Percentiles rank a stretch among this genome's conserved stretches.
phyloP scores from a whole-genome alignment of 2,797 vertebrate genomes.

The Todus mexicanus region DNA sequence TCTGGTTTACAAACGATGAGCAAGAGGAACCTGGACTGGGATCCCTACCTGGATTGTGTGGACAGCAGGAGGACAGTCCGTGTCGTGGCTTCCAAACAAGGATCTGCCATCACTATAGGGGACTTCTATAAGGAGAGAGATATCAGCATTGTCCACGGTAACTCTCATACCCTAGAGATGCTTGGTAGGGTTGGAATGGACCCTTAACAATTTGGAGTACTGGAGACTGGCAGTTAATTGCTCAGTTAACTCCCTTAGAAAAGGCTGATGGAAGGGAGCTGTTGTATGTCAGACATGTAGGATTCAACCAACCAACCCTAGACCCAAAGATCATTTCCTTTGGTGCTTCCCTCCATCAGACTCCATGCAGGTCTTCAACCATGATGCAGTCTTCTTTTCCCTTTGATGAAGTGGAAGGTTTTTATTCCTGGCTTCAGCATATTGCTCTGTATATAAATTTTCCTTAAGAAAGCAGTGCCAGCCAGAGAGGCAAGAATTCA shows the following conservation, averaged over 20 bases:
- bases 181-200: not conserved
- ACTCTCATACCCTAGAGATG: not conserved
- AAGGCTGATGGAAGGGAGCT: not conserved
- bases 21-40: slow-evolving; percentile 82
- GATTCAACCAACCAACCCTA: not conserved
- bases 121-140: slow-evolving; percentile 95
- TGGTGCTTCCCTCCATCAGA: not conserved
- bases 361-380: not conserved
- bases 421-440: not conserved
- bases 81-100: slow-evolving; percentile 90
- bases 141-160: slow-evolving; percentile 92
- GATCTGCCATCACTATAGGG: slow-evolving; percentile 85
- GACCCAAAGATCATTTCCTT: not conserved
- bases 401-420: not conserved
- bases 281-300: not conserved
- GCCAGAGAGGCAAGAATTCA: not conserved
- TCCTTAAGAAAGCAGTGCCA: not conserved
- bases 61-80: slow-evolving; percentile 92
- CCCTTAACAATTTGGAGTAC: not conserved
- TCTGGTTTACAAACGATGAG: slow-evolving; percentile 73
- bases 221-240: not conserved
- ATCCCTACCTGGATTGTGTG: slow-evolving; percentile 89
- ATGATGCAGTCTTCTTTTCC: not conserved
- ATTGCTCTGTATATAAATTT: not conserved
- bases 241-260: not conserved